phyloP scores from a whole-genome alignment of 2,113 vertebrate genomes.

The Chaenocephalus aceratus region DNA sequence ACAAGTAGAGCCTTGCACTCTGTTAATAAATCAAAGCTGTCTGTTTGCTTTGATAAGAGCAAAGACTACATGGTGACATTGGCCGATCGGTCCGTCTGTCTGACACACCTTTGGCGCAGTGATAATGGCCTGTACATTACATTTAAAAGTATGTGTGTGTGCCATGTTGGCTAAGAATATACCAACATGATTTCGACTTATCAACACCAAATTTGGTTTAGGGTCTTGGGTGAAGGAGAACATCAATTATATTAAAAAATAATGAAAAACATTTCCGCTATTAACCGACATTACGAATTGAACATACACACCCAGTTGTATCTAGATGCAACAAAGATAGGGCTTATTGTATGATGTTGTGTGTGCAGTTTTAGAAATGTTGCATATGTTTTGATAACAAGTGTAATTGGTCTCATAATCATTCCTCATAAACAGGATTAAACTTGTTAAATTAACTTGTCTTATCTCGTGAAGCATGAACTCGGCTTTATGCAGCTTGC shows the following conservation, averaged over 20 bases:
- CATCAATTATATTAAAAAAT: no score
- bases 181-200: neutral
- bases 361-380: neutral
- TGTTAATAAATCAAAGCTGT: conserved; percentile 33
- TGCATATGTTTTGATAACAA: no score
- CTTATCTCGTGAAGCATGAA: no score
- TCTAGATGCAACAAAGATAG: neutral
- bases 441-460: no score
- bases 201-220: no score
- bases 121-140: neutral
- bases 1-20: neutral
- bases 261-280: no score
- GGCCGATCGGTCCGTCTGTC: neutral
- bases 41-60: conserved; percentile 23
- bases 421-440: no score
- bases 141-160: neutral
- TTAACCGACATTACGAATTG: neutral
- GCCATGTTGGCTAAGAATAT: neutral
- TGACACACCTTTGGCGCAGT: neutral
- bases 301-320: neutral
- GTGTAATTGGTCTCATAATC: no score
- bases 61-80: neutral
- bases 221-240: no score
- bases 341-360: neutral
- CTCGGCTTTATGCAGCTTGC: no score